These are phyloP conservation scores for Salmo trutta DNA, from an alignment of 2,797 vertebrate genomes.

Conservation along the genomic window DNA sequence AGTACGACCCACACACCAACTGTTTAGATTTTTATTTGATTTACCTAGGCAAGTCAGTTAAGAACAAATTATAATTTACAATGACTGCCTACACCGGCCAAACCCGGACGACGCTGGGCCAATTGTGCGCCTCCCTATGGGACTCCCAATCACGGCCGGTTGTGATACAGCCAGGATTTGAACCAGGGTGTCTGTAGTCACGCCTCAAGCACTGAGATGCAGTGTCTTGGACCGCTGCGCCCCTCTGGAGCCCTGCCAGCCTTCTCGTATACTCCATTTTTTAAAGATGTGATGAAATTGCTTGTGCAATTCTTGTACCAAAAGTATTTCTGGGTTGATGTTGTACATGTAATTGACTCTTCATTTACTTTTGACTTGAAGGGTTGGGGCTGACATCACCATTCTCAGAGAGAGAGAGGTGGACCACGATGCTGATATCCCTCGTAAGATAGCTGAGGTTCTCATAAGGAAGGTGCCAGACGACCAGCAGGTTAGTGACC, in stretches of 20 bases:
- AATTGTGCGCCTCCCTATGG: too few species aligned
- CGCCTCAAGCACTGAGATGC: too few species aligned
- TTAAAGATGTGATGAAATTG: not conserved
- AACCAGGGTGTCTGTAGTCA: too few species aligned
- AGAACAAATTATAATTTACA: too few species aligned
- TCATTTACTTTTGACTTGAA: slow-evolving; percentile 51
- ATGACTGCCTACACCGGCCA: too few species aligned
- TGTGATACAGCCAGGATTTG: too few species aligned
- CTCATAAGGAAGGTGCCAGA: slow-evolving; percentile 96
- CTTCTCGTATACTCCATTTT: not conserved
- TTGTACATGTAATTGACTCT: not conserved
- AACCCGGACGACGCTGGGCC: too few species aligned
- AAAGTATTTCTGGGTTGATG: not conserved
- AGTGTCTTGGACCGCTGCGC: too few species aligned
- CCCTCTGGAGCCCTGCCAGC: not conserved
- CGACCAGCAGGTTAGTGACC: slow-evolving; percentile 89
- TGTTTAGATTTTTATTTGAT: not conserved
- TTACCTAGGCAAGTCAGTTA: too few species aligned
- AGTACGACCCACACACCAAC: slow-evolving; percentile 71
- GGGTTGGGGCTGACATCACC: slow-evolving; percentile 94
- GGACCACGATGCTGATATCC: slow-evolving; percentile 86
- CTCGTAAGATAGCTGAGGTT: slow-evolving; percentile 92
- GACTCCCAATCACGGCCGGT: too few species aligned
- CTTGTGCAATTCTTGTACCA: not conserved
- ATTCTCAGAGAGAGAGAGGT: slow-evolving; percentile 91